These are phyloP conservation scores for Rhizomys pruinosus DNA, from an alignment of 2,113 vertebrate species.

Conservation along the genomic window DNA sequence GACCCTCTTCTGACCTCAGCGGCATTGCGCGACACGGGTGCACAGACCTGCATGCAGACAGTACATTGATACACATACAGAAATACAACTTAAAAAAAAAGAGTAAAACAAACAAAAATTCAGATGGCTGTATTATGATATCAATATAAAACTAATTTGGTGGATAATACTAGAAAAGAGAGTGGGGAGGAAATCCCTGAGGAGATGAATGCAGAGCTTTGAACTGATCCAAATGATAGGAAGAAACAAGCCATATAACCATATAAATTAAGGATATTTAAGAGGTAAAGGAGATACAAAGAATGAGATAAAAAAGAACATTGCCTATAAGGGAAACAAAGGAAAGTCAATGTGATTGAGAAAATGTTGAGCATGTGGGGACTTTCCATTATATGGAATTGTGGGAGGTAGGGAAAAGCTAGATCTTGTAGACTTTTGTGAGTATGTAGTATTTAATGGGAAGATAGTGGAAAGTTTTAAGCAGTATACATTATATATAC, in stretches of 20 bases:
- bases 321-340: neutral
- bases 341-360: neutral
- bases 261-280: neutral
- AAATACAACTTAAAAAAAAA: too few species aligned
- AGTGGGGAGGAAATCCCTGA: neutral
- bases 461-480: neutral
- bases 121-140: neutral
- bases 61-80: too few species aligned
- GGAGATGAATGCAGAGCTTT: neutral
- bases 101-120: neutral
- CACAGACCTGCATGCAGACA: too few species aligned
- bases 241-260: neutral
- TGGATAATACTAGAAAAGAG: neutral
- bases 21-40: too few species aligned
- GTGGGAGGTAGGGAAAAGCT: neutral
- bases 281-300: neutral
- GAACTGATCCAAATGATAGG: neutral
- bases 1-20: too few species aligned
- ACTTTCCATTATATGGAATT: neutral
- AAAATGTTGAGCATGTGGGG: neutral
- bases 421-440: neutral
- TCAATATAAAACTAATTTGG: neutral
- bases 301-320: neutral
- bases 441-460: neutral
- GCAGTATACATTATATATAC: neutral